Percentiles rank a stretch among this genome's conserved stretches.
These are phyloP conservation scores for Chrysopa pallens DNA, from an alignment of 1,140 invertebrate genomes.

Conservation along the genomic window DNA sequence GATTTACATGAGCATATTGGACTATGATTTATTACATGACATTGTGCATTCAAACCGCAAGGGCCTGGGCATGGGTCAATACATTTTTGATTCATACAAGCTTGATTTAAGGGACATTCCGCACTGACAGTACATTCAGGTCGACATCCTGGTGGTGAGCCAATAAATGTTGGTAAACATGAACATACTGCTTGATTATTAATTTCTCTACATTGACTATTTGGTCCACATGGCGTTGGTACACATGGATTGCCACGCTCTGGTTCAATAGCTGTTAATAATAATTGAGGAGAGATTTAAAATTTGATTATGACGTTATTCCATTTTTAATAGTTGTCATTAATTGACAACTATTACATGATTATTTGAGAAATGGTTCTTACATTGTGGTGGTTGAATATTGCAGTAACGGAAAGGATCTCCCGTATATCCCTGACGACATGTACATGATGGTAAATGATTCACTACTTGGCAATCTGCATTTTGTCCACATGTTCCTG, in stretches of 20 bases:
- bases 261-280: conserved; percentile 17
- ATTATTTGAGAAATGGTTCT: conserved; percentile 11
- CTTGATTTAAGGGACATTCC: conserved; percentile 40
- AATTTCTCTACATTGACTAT: conserved; percentile 45
- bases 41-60: conserved; percentile 49
- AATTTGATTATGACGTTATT: conserved; percentile 6
- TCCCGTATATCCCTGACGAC: conserved; percentile 34
- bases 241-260: conserved; percentile 35
- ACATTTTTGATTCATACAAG: conserved; percentile 45
- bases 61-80: conserved; percentile 48
- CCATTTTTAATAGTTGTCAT: conserved; percentile 1
- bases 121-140: conserved; percentile 44
- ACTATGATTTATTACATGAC: conserved; percentile 47
- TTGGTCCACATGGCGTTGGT: conserved; percentile 53
- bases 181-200: conserved; percentile 44
- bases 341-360: conserved; percentile 4
- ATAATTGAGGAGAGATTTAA: conserved; percentile 5
- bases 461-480: conserved; percentile 38
- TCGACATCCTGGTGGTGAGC: conserved; percentile 41
- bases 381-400: conserved; percentile 30
- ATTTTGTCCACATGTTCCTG: conserved; percentile 43
- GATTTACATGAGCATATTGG: conserved; percentile 48
- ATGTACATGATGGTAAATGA: conserved; percentile 35
- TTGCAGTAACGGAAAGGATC: conserved; percentile 39
- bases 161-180: conserved; percentile 41